Evolutionary conservation across 2,797 vertebrate species (phyloP).

Genomic region (Lophotriccus pileatus): DNA sequence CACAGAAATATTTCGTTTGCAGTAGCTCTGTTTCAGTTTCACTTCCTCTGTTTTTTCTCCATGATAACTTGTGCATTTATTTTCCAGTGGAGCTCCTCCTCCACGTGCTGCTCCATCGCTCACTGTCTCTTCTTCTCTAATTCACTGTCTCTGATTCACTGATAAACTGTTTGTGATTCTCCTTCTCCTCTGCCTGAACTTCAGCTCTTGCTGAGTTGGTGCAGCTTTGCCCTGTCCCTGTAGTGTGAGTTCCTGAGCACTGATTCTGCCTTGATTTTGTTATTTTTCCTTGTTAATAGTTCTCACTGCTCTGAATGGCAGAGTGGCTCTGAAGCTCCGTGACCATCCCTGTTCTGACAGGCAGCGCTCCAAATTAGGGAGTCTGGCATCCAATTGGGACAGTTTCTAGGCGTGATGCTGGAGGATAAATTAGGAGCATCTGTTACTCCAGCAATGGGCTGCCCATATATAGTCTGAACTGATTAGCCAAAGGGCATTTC

Average conservation of each 20-base stretch:
- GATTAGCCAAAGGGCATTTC: not conserved
- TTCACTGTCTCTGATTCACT: slow-evolving; percentile 3
- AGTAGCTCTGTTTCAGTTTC: not conserved
- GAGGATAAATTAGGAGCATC: slow-evolving; percentile 47
- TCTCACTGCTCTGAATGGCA: not conserved
- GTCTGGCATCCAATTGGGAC: slow-evolving; percentile 20
- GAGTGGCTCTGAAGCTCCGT: not conserved
- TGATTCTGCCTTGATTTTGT: not conserved
- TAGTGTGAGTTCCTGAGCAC: not conserved
- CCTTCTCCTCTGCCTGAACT: not conserved
- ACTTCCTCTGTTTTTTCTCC: not conserved
- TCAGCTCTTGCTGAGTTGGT: not conserved
- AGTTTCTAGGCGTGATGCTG: slow-evolving; percentile 24
- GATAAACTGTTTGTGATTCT: slow-evolving; percentile 26
- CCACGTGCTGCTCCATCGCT: slow-evolving; percentile 13
- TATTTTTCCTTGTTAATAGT: not conserved
- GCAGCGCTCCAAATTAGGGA: not conserved
- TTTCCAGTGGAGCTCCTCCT: slow-evolving; percentile 23
- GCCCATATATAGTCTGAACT: not conserved
- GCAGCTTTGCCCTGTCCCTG: not conserved
- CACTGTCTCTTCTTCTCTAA: not conserved
- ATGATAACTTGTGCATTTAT: not conserved
- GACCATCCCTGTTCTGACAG: not conserved
- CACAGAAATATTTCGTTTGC: slow-evolving; percentile 7
- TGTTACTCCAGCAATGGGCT: slow-evolving; percentile 23